Evolutionary conservation across 2,888 invertebrate genomes (phyloP), one percentile per base, ranked within the genome.

Genomic region (Zonitis immaculata): DNA sequence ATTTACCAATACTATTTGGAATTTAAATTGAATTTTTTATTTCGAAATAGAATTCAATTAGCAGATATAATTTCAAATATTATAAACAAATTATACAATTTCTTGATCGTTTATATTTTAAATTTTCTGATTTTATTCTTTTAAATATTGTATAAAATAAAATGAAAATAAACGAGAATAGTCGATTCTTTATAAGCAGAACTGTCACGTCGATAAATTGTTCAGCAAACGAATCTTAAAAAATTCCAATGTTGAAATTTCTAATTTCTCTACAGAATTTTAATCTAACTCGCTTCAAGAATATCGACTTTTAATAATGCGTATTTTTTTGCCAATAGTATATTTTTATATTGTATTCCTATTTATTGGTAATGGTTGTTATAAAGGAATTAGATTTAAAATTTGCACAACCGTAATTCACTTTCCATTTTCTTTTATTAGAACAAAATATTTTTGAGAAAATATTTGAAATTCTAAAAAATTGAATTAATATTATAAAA

Each of bases 1-100:
- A 52, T 52, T 50, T 52, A 44, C 35, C 47, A 48, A 49, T 50
- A 56, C 28, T 50, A 56, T 50, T 32, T 27, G 47, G n/a, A 56
- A 47, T 52, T 56, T 52, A 35, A 53, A 56, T 56, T 51, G 48
- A 55, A 55, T 56, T 56, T 56, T 55, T 51, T 35, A 43, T 22
- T 44, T 27, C 9, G 42, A 46, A 51, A 49, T 48, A 44, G 49
- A 46, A 52, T 55, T 51, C 48, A 55, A 55, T 55, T 52, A 55
- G 51, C 44, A 42, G 32, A 16, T 47, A 48, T 39, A 27, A 25
- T 44, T 25, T 14, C 20, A 42, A 39, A 8, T 18, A 26, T 18
- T 11, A 27, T 12, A 44, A 16, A 28, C 11, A 28, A 26, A 26
- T 16, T 18, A 26, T 22, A 44, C 44, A 44, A 44, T 44, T 25